Evolutionary conservation across 1,140 invertebrate species (phyloP), one percentile per base, ranked within the genome.

Genomic region (Neoseiulus cucumeris): DNA sequence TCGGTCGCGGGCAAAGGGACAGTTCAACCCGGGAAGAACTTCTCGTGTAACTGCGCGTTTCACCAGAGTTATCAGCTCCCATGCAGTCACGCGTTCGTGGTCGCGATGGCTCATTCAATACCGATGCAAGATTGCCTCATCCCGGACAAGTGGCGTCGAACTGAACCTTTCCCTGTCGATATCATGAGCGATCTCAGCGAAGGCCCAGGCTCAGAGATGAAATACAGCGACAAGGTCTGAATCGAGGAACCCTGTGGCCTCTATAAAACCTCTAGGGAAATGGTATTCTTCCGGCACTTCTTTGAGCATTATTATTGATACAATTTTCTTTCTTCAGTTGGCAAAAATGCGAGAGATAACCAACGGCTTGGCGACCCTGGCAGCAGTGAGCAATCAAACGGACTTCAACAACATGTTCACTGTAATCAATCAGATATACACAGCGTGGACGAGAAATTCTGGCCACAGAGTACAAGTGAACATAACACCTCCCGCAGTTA

Each of bases 401-500:
- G 51, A 59, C 51, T 59, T 59, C 51, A 59, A 59, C 33, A 59
- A 59, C 22, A 59, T 59, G 51, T 59, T 29, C 22, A 29, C 51
- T 14, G 33, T 59, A 17, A 33, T 59, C 33, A 59, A 33, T 33
- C 51, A 59, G 22, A n/a, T 59, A 5, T 59, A 59, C 22, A 59
- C 25, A 20, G 51, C 33, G 51, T 59, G 51, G 51, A 59, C 51
- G 22, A 25, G 51, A 14, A 59, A 59, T 33, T 14, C 25, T 25
- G 51, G 51, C 14, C 51, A 59, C 22, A 59, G 33, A 59, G 33
- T 59, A 25, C 25, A 25, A 17, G 25, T 59, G 51, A 59, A 59
- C 51, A 33, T 59, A 2, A 33, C 51, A 29, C 14, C 51, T 14
- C 51, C 51, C 2, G 22, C 25, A 14, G 14, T 28, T 6, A 33